These are phyloP conservation scores for Eurois occulta DNA, from an alignment of 2,888 invertebrate genomes.

Conservation along the genomic window DNA sequence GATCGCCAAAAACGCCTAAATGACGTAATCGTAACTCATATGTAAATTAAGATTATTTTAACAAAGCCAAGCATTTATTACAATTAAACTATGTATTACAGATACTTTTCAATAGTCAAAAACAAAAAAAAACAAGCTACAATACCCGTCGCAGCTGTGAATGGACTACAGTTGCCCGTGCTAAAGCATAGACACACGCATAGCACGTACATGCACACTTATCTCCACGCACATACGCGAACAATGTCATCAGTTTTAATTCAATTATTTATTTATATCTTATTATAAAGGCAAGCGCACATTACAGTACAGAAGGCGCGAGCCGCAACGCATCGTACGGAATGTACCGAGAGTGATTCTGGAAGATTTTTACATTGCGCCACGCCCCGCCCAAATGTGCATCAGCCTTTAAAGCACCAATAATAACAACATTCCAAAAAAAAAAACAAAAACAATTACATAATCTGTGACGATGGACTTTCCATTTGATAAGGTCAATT, in stretches of 20 bases:
- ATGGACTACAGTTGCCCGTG: neutral
- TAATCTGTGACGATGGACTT: conserved; percentile 81
- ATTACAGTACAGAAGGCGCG: neutral
- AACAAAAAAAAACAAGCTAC: neutral
- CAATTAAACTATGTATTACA: neutral
- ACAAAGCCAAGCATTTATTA: neutral
- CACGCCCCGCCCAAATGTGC: neutral
- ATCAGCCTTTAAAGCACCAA: neutral
- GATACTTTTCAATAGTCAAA: neutral
- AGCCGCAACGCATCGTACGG: neutral
- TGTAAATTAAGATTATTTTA: neutral
- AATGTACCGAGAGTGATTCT: neutral
- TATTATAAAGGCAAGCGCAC: neutral
- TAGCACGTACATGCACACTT: too few species aligned
- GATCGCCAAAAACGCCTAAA: conserved; percentile 75
- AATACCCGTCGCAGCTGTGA: neutral
- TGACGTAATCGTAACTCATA: neutral
- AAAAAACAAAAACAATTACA: conserved; percentile 70
- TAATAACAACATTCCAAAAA: neutral
- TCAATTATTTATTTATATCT: neutral
- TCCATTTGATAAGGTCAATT: conserved; percentile 84
- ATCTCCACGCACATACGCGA: neutral
- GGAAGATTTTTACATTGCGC: neutral
- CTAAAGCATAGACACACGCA: neutral
- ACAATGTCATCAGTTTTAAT: neutral